A percentile compares a stretch with the other conserved stretches of the same genome.
Conservation (phyloP, 2,113 vertebrate species). For the Azemiops feae region DNA sequence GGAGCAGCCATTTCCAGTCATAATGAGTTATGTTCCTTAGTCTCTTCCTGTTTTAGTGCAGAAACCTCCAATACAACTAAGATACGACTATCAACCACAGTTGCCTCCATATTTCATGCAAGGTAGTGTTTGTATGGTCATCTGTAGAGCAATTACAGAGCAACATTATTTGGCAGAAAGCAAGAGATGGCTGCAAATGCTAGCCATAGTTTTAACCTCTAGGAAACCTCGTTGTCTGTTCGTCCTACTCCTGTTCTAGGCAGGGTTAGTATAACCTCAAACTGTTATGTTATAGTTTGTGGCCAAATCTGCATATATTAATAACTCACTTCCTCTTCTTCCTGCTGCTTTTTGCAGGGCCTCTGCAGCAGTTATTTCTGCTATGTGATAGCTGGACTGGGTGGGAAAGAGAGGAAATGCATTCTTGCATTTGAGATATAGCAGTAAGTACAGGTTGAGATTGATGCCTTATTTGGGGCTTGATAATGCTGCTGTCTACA, state of each 20-base stretch:
- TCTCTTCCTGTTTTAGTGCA: conserved; percentile 52
- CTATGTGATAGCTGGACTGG: background rate
- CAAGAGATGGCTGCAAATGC: background rate
- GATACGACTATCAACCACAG: background rate
- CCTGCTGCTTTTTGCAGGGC: background rate
- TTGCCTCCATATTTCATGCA: background rate
- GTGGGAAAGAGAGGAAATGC: too few relatives aligned
- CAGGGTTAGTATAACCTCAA: background rate
- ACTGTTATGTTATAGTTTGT: background rate
- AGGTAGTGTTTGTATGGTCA: background rate
- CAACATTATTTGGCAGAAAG: background rate
- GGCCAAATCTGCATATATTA: background rate
- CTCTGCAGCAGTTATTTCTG: background rate
- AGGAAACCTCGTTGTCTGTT: background rate
- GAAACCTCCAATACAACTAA: background rate
- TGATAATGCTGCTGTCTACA: background rate
- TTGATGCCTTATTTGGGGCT: background rate
- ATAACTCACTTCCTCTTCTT: conserved; percentile 5
- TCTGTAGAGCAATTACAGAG: background rate
- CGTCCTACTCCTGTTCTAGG: background rate
- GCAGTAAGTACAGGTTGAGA: background rate
- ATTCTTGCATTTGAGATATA: background rate
- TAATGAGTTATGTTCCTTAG: background rate
- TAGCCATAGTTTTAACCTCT: background rate
- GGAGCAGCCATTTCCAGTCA: background rate